Conservation (phyloP, 2,797 vertebrate genomes). For the Acropternis orthonyx region DNA sequence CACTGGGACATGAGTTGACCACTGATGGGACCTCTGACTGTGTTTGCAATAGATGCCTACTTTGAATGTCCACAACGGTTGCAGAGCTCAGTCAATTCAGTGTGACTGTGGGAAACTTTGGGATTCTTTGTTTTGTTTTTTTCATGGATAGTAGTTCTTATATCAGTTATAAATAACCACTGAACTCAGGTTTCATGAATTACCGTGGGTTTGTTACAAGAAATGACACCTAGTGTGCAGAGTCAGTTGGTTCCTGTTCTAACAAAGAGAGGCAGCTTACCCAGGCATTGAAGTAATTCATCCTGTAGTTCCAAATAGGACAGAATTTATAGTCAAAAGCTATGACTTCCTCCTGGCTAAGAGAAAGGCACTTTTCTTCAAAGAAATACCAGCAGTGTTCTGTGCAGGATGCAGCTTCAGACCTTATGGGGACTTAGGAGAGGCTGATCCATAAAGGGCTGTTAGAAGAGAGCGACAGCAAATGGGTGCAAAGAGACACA, state of each 20-base stretch:
- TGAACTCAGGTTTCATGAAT: not conserved
- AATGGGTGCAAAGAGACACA: not conserved
- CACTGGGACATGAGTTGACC: not conserved
- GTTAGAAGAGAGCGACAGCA: not conserved
- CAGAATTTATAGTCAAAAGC: not conserved
- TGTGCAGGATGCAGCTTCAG: not conserved
- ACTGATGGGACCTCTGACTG: not conserved
- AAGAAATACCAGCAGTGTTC: not conserved
- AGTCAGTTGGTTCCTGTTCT: not conserved
- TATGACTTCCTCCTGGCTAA: not conserved
- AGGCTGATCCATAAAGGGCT: not conserved
- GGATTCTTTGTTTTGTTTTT: not conserved
- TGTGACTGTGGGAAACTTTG: not conserved
- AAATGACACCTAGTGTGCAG: not conserved
- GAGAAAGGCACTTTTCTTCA: not conserved
- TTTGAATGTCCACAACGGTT: not conserved
- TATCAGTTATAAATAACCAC: not conserved
- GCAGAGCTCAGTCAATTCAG: not conserved
- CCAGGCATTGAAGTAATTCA: not conserved
- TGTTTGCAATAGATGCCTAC: not conserved
- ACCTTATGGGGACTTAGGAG: not conserved
- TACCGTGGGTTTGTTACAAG: not conserved
- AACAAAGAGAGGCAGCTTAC: not conserved
- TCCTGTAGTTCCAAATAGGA: not conserved
- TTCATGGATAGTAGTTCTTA: not conserved